These are phyloP conservation scores for Athrips mouffetella DNA, from an alignment of 2,888 invertebrate genomes.

Conservation along the genomic window DNA sequence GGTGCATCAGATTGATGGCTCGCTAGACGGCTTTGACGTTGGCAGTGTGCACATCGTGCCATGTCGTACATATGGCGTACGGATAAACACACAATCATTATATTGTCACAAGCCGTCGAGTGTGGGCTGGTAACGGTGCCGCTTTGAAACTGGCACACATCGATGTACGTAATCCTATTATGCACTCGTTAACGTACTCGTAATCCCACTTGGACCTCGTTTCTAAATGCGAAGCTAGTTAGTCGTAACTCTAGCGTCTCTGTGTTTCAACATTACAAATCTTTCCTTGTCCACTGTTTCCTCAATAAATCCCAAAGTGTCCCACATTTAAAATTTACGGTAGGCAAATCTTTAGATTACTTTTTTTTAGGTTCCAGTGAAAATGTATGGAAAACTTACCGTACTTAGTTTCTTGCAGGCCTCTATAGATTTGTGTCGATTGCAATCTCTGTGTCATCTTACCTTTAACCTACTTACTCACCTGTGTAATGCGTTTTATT, in stretches of 20 bases:
- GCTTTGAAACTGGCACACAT: constrained; percentile 61
- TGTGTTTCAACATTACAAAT: background rate
- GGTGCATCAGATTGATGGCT: constrained; percentile 45
- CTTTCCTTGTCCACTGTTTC: constrained; percentile 1
- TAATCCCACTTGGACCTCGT: constrained; percentile 58
- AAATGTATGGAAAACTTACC: too few species aligned
- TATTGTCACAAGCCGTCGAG: constrained; percentile 62
- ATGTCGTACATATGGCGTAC: constrained; percentile 41
- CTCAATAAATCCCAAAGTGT: background rate
- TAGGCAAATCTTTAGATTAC: background rate
- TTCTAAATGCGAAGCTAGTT: constrained; percentile 36
- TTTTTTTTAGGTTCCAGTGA: constrained; percentile 3
- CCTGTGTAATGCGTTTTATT: background rate
- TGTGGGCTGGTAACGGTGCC: constrained; percentile 63
- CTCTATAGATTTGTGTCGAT: constrained; percentile 6
- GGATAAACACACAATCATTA: constrained; percentile 67
- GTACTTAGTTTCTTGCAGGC: too few species aligned
- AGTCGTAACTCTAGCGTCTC: constrained; percentile 21
- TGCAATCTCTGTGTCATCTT: constrained; percentile 6
- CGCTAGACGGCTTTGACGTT: constrained; percentile 43
- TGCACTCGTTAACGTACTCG: constrained; percentile 70
- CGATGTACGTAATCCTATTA: constrained; percentile 71
- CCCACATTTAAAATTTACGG: background rate
- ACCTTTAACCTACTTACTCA: background rate
- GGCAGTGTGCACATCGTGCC: constrained; percentile 34